Evolutionary conservation across 2,113 vertebrate genomes (phyloP).

Genomic region (Orycteropus afer): DNA sequence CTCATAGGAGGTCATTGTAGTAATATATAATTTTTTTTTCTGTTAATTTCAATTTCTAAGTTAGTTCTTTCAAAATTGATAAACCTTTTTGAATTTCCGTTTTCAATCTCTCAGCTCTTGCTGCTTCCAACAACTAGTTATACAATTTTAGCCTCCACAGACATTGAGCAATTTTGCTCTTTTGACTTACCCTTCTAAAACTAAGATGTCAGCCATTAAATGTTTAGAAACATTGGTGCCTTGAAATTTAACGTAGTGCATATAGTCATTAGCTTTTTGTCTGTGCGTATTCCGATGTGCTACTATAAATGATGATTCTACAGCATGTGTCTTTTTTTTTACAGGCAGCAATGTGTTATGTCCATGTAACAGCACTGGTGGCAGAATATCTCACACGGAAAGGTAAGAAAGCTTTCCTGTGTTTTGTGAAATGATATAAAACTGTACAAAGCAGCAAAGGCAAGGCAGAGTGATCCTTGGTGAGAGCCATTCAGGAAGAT

Average conservation of each 20-base stretch:
- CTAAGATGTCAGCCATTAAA: neutral
- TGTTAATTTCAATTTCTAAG: neutral
- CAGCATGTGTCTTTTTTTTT: constrained; percentile 63
- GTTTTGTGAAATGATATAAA: neutral
- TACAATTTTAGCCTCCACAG: neutral
- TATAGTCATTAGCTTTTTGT: neutral
- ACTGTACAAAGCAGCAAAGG: neutral
- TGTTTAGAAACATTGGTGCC: neutral
- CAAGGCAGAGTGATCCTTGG: neutral
- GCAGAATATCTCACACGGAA: constrained; percentile 96
- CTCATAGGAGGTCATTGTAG: no score
- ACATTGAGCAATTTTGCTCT: neutral
- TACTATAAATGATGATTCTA: neutral
- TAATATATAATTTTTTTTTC: neutral
- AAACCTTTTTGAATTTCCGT: neutral
- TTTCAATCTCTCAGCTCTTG: neutral
- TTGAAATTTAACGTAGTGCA: neutral
- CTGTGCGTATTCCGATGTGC: rapidly evolving
- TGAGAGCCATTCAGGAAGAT: neutral
- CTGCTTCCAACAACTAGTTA: neutral
- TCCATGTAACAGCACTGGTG: constrained; percentile 96
- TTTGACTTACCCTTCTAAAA: neutral
- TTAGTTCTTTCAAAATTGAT: neutral
- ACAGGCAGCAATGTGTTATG: constrained; percentile 97
- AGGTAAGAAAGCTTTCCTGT: constrained; percentile 84